Evolutionary conservation across 2,888 invertebrate species (phyloP).

Genomic region (Sinelater perroti): DNA sequence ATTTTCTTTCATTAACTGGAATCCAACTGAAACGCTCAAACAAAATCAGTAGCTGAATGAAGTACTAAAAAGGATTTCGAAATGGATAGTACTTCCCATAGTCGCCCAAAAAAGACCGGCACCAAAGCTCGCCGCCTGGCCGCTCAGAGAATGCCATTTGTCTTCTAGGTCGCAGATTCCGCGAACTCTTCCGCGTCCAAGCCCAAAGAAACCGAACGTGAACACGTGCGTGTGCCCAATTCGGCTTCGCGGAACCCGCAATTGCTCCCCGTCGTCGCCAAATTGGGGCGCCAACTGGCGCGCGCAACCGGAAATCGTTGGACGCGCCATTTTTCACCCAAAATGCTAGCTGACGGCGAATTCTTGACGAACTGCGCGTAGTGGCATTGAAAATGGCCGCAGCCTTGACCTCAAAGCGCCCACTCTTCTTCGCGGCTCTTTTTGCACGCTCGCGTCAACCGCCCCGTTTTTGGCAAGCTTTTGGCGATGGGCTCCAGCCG

Average conservation of each 20-base stretch:
- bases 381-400: constrained; percentile 23
- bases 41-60: no score
- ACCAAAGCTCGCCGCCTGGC: no score
- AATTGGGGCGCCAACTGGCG: constrained; percentile 17
- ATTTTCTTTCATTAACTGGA: no score
- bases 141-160: no score
- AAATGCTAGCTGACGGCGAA: no score
- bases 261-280: constrained; percentile 13
- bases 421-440: constrained; percentile 15
- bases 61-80: no score
- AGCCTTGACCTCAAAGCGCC: constrained; percentile 19
- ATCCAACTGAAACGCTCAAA: no score
- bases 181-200: no score
- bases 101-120: no score
- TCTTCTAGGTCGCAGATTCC: no score
- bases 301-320: constrained; percentile 5
- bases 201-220: constrained; percentile 10
- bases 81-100: no score
- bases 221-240: constrained; percentile 14
- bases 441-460: constrained; percentile 13
- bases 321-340: not conserved
- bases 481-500: not conserved
- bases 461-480: not conserved
- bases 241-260: constrained; percentile 8
- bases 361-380: not conserved